These are phyloP conservation scores for Periophthalmodon schlosseri DNA, from an alignment of 2,113 vertebrate species.

Conservation along the genomic window DNA sequence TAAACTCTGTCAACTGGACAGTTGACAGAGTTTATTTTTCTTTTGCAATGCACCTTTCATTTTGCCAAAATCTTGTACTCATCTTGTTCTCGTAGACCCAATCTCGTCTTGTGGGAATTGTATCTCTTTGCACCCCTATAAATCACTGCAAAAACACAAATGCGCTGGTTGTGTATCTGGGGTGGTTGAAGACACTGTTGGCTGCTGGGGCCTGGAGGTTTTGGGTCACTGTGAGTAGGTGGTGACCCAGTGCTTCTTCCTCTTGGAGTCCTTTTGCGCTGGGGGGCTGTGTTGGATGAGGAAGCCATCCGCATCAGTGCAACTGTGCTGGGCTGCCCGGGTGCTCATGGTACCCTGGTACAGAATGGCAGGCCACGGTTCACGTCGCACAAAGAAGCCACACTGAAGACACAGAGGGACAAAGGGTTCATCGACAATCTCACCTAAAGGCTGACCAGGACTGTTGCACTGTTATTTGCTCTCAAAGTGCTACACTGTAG, in stretches of 20 bases:
- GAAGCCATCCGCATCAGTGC: neutral
- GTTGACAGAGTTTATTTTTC: no score
- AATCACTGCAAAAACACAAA: neutral
- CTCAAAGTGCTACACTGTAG: no score
- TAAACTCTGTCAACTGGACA: no score
- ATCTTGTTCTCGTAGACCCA: no score
- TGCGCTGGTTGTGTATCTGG: neutral
- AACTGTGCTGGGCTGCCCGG: neutral
- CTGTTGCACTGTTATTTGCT: no score
- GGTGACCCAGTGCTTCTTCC: constrained; percentile 7
- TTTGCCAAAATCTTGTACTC: no score
- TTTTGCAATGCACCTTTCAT: no score
- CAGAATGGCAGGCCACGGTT: neutral
- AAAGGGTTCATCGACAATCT: neutral
- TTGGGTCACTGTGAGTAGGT: neutral
- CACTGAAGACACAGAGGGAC: neutral
- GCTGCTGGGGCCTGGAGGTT: neutral
- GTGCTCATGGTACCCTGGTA: constrained; percentile 2
- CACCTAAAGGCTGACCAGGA: no score
- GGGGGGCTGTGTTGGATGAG: neutral
- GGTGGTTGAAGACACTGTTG: neutral
- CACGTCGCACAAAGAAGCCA: neutral
- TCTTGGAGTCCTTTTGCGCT: neutral
- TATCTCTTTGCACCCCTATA: no score
- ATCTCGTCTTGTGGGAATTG: no score